phyloP scores from a whole-genome alignment of 2,888 invertebrate species.

The Drosophila barbarae region DNA sequence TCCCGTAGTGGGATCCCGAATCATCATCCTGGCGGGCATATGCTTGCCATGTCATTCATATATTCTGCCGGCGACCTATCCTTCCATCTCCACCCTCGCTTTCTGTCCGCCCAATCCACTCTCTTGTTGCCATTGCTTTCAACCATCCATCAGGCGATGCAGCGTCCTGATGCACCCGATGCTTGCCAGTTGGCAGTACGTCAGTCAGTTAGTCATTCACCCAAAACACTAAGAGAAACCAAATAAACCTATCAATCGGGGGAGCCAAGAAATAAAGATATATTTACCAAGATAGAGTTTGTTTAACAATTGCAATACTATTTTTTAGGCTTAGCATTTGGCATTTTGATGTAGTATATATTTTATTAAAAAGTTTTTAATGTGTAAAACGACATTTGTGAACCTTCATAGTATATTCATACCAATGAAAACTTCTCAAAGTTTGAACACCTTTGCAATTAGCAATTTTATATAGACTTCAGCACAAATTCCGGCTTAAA shows the following conservation, averaged over 20 bases:
- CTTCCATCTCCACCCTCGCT: not conserved
- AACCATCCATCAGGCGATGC: constrained; percentile 67
- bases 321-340: not conserved
- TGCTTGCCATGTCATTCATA: constrained; percentile 73
- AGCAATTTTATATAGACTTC: not conserved
- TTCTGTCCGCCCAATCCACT: not conserved
- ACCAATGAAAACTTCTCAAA: no score
- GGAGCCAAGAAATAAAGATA: not conserved
- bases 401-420: not conserved
- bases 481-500: not conserved
- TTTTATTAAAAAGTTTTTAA: not conserved
- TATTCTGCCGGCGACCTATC: constrained; percentile 60
- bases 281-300: not conserved
- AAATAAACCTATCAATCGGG: not conserved
- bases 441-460: not conserved
- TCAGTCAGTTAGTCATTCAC: constrained; percentile 53
- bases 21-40: constrained; percentile 40
- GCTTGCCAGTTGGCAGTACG: constrained; percentile 60
- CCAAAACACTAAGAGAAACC: constrained; percentile 19
- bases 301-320: not conserved
- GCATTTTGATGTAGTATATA: not conserved
- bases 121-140: constrained; percentile 50
- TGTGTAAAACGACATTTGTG: not conserved
- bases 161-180: constrained; percentile 40
- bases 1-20: constrained; percentile 40